phyloP scores from a whole-genome alignment of 2,797 vertebrate species.

The Sandelia bainsii region DNA sequence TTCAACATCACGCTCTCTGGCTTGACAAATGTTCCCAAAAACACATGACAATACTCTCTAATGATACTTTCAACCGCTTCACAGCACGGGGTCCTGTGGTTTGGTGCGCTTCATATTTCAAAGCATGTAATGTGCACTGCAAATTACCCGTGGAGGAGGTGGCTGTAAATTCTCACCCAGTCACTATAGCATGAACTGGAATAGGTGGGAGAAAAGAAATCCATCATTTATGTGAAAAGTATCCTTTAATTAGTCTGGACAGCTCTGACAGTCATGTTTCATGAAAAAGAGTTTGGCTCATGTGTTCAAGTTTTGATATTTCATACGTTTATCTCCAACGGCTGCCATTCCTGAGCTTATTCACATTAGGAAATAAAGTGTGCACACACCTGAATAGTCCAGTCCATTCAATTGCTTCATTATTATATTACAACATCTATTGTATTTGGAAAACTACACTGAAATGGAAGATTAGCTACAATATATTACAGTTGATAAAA shows the following conservation, averaged over 20 bases:
- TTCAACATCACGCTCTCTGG: slow-evolving; percentile 42
- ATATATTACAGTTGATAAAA: too few relatives aligned
- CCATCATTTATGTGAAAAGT: slow-evolving; percentile 47
- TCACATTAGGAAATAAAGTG: slow-evolving; percentile 12
- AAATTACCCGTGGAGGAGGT: slow-evolving; percentile 45
- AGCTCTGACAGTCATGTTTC: slow-evolving; percentile 23
- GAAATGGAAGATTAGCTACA: too few relatives aligned
- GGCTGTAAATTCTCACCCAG: slow-evolving; percentile 40
- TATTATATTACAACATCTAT: not conserved
- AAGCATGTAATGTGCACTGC: slow-evolving; percentile 24
- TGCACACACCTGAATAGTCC: slow-evolving; percentile 5
- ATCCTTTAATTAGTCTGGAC: slow-evolving; percentile 45
- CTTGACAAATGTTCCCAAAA: slow-evolving; percentile 47
- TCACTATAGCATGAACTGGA: slow-evolving; percentile 16
- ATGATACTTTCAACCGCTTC: slow-evolving; percentile 42
- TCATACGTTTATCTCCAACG: slow-evolving; percentile 35
- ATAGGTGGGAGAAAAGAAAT: slow-evolving; percentile 35
- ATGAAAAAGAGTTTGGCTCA: slow-evolving; percentile 24
- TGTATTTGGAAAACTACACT: too few relatives aligned
- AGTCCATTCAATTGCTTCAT: not conserved
- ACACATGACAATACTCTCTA: slow-evolving; percentile 31
- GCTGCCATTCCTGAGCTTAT: slow-evolving; percentile 30
- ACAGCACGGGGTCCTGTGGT: slow-evolving; percentile 50
- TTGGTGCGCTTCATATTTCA: slow-evolving; percentile 22
- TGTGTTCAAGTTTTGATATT: slow-evolving; percentile 27